phyloP scores from a whole-genome alignment of 2,888 invertebrate species.

The Melieria picta region DNA sequence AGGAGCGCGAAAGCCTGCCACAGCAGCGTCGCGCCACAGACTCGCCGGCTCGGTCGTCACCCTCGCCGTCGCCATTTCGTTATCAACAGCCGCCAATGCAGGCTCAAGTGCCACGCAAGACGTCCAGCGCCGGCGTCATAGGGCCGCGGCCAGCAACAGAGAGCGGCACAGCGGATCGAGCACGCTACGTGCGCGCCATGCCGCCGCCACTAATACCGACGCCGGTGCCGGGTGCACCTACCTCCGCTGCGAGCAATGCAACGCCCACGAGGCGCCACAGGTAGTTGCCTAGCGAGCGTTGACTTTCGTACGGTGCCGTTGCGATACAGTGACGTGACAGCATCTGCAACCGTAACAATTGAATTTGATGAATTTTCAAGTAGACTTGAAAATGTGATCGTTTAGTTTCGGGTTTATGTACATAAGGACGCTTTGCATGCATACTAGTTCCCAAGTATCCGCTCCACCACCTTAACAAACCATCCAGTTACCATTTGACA shows the following conservation, averaged over 20 bases:
- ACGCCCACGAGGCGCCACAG: conserved; percentile 33
- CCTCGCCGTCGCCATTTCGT: conserved; percentile 45
- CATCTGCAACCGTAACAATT: conserved; percentile 9
- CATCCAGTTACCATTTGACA: conserved; percentile 12
- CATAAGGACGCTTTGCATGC: conserved; percentile 15
- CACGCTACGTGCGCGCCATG: conserved; percentile 25
- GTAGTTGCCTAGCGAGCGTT: conserved; percentile 21
- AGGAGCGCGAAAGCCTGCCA: neutral
- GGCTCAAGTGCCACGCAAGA: conserved; percentile 9
- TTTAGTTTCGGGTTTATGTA: conserved; percentile 25
- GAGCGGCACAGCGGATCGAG: conserved; percentile 5
- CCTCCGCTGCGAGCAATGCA: conserved; percentile 10
- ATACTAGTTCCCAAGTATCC: conserved; percentile 13
- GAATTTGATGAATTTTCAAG: conserved; percentile 14
- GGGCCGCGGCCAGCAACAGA: neutral
- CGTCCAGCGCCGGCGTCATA: neutral
- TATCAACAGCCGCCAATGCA: conserved; percentile 55
- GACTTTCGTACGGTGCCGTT: neutral
- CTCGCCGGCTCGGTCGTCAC: conserved; percentile 14
- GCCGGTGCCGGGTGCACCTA: conserved; percentile 32
- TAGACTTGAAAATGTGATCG: conserved; percentile 29
- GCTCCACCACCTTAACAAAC: conserved; percentile 5
- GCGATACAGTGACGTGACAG: neutral
- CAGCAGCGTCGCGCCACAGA: neutral
- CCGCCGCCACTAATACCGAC: conserved; percentile 38